Conservation (phyloP, 2,797 vertebrate genomes). For the Tinamus major region DNA sequence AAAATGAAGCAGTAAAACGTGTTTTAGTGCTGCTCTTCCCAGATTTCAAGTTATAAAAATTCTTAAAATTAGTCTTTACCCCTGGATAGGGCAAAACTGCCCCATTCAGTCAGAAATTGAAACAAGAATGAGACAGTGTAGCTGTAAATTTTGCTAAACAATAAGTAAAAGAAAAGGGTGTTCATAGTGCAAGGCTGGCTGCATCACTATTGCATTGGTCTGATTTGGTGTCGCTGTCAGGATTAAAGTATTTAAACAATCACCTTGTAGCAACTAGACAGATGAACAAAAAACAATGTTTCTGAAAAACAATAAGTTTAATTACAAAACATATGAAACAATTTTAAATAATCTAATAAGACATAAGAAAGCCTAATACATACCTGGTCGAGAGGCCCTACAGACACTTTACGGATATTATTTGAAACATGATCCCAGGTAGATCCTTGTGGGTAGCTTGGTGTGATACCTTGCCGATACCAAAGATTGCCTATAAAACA, state of each 20-base stretch:
- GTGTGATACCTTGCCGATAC: constrained; percentile 91
- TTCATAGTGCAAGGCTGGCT: neutral
- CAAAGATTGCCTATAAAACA: constrained; percentile 90
- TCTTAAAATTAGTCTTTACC: neutral
- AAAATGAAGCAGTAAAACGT: neutral
- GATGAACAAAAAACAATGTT: neutral
- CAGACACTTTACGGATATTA: constrained; percentile 93
- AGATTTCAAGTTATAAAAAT: neutral
- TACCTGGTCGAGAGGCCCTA: constrained; percentile 97
- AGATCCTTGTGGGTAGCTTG: constrained; percentile 94
- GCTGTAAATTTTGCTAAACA: neutral
- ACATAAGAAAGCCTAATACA: neutral
- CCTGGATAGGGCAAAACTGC: neutral
- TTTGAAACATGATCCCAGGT: constrained; percentile 96
- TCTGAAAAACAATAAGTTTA: neutral
- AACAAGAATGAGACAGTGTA: neutral
- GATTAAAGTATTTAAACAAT: neutral
- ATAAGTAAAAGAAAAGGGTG: neutral
- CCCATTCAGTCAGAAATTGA: neutral
- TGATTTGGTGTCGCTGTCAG: neutral
- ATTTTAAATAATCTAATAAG: neutral
- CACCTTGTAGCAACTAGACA: neutral
- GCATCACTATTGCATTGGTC: neutral
- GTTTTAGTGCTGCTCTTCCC: neutral
- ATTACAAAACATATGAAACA: neutral